Base-by-base conservation (phyloP, 1,140 invertebrate species). In the Drepana arcuata region DNA sequence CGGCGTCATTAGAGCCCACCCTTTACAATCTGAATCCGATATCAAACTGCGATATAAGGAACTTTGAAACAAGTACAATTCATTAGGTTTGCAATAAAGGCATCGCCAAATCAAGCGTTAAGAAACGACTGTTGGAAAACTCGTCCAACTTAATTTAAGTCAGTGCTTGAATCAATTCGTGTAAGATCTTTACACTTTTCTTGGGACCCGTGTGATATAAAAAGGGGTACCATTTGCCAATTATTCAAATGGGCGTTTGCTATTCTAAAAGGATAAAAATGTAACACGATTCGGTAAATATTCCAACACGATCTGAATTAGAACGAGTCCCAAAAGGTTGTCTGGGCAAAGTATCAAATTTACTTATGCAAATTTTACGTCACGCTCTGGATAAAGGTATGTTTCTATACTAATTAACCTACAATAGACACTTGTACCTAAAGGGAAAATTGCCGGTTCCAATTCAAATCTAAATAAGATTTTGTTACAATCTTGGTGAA, bases 61-160 rank as follows among this genome's bases (percentile, higher is more conserved):
- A 69, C 55, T 71, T 65, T 60, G 50, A 41, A 64, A 63, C 67
- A 62, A 73, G 51, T 69, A 60, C 66, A 63, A 69, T 75, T 75
- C 60, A 69, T 73, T 73, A 71, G 64, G 42, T 49, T 49, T 37
- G 40, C 48, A 60, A 63, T 62, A 57, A 59, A 62, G 54, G 59
- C 56, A 65, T 63, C 45, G 50, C 44, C 48, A 54, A 55, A 64
- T 62, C 54, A 38, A 36, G 29, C 53, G 53, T 49, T 40, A 53
- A 53, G 46, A 34, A 48, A 50, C 46, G 45, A 39, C 37, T 36
- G 37, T 48, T 51, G 29, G 26, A 33, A 32, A 45, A 49, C 34
- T 54, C 33, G 18, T 36, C 32, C 33, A 52, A 48, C 50, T 60
- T 51, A 51, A 36, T 42, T 34, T 38, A 41, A 48, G 12, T 35